A percentile compares a stretch with the other conserved stretches of the same genome.
phyloP scores from a whole-genome alignment of 1,140 invertebrate species.

The Bombus confusus region DNA sequence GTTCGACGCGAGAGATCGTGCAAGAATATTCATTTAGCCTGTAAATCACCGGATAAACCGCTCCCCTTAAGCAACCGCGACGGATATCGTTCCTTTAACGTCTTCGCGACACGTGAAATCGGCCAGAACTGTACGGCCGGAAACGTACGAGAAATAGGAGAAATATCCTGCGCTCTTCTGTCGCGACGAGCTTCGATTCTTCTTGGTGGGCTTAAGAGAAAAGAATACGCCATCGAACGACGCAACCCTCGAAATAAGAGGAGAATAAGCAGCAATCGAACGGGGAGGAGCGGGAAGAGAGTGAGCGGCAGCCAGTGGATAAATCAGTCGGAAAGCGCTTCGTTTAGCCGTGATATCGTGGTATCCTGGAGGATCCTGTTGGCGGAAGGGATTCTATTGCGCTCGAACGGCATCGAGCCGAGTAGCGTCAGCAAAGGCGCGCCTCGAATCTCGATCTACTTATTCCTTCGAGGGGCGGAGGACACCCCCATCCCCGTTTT shows the following conservation, averaged over 20 bases:
- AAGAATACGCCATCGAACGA: slow-evolving; percentile 11
- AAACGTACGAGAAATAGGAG: too few relatives aligned
- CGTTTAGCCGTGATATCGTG: slow-evolving; percentile 70
- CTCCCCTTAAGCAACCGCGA: slow-evolving; percentile 11
- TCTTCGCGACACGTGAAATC: slow-evolving; percentile 34
- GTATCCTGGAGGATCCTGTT: slow-evolving; percentile 67
- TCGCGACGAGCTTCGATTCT: neutral
- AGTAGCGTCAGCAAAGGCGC: slow-evolving; percentile 69
- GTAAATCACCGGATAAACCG: slow-evolving; percentile 14
- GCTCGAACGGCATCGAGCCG: slow-evolving; percentile 64
- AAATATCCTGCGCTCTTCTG: neutral
- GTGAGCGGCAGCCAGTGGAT: slow-evolving; percentile 54
- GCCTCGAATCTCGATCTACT: slow-evolving; percentile 69
- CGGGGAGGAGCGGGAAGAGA: neutral
- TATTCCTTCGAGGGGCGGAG: slow-evolving; percentile 57
- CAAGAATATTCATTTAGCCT: slow-evolving; percentile 44
- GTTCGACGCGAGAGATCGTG: slow-evolving; percentile 26
- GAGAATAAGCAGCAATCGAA: slow-evolving; percentile 22
- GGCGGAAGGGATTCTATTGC: slow-evolving; percentile 70
- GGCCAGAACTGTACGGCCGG: neutral
- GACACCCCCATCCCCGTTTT: slow-evolving; percentile 38
- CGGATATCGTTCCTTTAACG: slow-evolving; percentile 17
- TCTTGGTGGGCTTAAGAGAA: neutral
- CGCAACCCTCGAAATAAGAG: slow-evolving; percentile 21
- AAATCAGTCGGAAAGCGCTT: slow-evolving; percentile 71